Evolutionary conservation across 2,888 invertebrate genomes (phyloP).

Genomic region (Cephus rjabovi): DNA sequence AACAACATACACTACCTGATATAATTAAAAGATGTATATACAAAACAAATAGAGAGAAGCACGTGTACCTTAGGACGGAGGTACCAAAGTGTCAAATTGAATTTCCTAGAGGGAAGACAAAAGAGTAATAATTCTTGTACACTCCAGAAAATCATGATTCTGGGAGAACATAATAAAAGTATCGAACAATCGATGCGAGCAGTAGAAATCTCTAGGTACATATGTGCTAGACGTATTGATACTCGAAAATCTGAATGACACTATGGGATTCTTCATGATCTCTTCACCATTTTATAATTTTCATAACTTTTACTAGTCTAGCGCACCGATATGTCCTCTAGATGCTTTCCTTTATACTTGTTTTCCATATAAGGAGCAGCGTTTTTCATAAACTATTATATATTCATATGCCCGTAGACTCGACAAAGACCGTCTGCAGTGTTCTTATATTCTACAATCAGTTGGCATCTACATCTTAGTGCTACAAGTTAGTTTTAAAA

Average conservation of each 20-base stretch:
- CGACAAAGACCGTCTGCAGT: background rate
- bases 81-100: background rate
- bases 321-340: slow-evolving; percentile 40
- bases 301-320: background rate
- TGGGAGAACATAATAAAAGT: background rate
- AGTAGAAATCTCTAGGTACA: slow-evolving; percentile 1
- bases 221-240: background rate
- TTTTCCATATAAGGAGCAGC: background rate
- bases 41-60: background rate
- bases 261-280: background rate
- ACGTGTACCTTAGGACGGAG: background rate
- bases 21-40: background rate
- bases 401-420: background rate
- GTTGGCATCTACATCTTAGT: background rate
- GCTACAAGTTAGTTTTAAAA: slow-evolving; percentile 32
- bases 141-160: slow-evolving; percentile 24
- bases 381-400: background rate
- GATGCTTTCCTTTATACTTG: slow-evolving; percentile 22
- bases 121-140: slow-evolving; percentile 10
- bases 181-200: slow-evolving; percentile 3
- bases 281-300: background rate
- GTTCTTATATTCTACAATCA: background rate
- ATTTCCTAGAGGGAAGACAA: slow-evolving; percentile 12
- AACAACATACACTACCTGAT: background rate
- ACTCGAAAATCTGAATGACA: background rate